A percentile compares a stretch with the other conserved stretches of the same genome.
These are phyloP conservation scores for Ophion ellenae DNA, from an alignment of 2,888 invertebrate genomes.

Conservation along the genomic window DNA sequence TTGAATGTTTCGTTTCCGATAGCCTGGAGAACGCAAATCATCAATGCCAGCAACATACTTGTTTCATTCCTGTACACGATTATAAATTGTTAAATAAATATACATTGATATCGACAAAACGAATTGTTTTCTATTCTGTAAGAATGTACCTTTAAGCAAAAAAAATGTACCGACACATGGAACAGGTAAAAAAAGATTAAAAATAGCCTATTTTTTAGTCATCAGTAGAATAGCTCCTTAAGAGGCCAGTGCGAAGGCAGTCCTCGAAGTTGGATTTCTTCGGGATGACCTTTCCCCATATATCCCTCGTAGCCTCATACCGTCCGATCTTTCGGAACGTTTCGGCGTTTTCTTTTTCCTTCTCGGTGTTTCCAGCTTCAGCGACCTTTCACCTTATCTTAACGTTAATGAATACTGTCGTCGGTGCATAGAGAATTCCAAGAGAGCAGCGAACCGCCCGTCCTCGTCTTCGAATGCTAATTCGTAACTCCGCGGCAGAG, in stretches of 20 bases:
- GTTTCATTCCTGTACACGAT: too few species aligned
- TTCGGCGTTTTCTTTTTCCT: conserved; percentile 39
- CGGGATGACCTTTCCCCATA: background rate
- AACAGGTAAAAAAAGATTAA: too few species aligned
- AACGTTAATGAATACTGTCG: conserved; percentile 73
- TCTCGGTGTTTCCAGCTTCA: background rate
- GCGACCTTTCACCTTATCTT: conserved; percentile 64
- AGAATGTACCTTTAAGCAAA: too few species aligned
- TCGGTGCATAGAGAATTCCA: conserved; percentile 21
- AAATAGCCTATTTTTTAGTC: too few species aligned
- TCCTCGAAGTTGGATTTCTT: background rate
- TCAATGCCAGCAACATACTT: too few species aligned
- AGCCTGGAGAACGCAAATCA: too few species aligned
- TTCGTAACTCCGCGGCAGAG: conserved; percentile 43
- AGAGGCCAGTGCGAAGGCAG: background rate
- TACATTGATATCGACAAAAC: too few species aligned
- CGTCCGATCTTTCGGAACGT: conserved; percentile 3
- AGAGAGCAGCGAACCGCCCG: conserved; percentile 22
- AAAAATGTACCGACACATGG: too few species aligned
- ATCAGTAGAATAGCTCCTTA: too few species aligned
- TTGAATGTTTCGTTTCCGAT: too few species aligned
- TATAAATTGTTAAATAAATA: too few species aligned
- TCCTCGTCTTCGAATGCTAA: conserved; percentile 56
- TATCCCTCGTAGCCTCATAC: background rate
- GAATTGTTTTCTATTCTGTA: too few species aligned